phyloP scores from a whole-genome alignment of 1,140 invertebrate genomes.

The Tetramorium parvispinum region DNA sequence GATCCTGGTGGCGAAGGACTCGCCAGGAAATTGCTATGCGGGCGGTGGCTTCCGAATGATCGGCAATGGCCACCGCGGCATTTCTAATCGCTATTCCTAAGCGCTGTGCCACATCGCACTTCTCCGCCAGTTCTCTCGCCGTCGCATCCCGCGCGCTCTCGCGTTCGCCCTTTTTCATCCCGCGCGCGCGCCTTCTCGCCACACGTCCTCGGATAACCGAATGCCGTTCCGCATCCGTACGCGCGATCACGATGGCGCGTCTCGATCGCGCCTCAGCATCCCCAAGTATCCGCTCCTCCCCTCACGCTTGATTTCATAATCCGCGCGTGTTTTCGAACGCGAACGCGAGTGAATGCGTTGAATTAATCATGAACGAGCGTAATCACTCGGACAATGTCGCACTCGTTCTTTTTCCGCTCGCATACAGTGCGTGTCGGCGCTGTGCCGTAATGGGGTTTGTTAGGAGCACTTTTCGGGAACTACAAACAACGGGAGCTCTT shows the following conservation, averaged over 20 bases:
- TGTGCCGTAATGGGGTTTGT: conserved; percentile 25
- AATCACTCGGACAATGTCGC: conserved; percentile 28
- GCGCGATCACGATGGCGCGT: conserved; percentile 38
- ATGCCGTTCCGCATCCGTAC: conserved; percentile 35
- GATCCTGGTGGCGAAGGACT: conserved; percentile 44
- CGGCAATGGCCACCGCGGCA: conserved; percentile 75
- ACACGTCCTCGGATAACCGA: conserved; percentile 21
- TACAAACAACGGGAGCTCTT: not conserved
- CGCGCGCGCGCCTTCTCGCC: not conserved
- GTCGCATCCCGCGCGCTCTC: not conserved
- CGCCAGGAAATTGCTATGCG: conserved; percentile 78
- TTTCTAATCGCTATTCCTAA: conserved; percentile 70
- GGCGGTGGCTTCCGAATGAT: conserved; percentile 74
- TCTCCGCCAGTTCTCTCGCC: not conserved
- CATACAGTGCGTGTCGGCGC: conserved; percentile 8
- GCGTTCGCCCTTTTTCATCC: conserved; percentile 39
- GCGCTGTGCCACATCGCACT: conserved; percentile 9
- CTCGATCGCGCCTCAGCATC: conserved; percentile 38
- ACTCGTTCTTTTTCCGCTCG: not conserved
- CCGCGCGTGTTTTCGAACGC: conserved; percentile 32
- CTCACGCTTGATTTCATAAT: conserved; percentile 45
- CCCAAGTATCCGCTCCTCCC: conserved; percentile 7
- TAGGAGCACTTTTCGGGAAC: conserved; percentile 24
- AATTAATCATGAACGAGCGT: conserved; percentile 53
- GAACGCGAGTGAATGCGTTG: conserved; percentile 14